Evolutionary conservation across 2,797 vertebrate genomes (phyloP), one percentile per base, ranked within the genome.

Genomic region (Mus minutoides): DNA sequence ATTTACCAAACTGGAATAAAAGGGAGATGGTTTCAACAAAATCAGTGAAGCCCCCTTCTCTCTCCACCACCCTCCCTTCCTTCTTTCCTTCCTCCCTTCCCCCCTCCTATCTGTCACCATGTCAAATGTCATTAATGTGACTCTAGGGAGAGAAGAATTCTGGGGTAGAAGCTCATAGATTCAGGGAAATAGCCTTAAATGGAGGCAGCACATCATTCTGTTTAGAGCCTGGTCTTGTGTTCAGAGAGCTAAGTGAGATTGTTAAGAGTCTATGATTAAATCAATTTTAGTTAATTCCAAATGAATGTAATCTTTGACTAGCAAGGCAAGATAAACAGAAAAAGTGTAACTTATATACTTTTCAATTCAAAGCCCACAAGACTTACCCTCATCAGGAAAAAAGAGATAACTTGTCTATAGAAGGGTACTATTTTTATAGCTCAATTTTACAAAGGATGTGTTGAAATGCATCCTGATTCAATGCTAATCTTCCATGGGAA

Each of bases 261-360:
- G 82, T 43, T 29, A 79, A 76, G 1, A 29, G 82, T 71, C 90
- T 76, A 43, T 79, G 87, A 94, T 77, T 60, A 85, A 96, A 87
- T 95, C 40, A 87, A 91, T 95, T 87, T 94, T 84, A 52, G 75
- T 82, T 85, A 79, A 95, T 92, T 97, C 64, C 78, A 93, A 95
- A 96, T 96, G 22, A 82, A 90, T 92, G 95, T 97, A 83, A 93
- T 93, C 80, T 95, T 92, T 95, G 80, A 88, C 64, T 96, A 94
- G 49, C 31, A 94, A 92, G 43, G 49, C 16, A 93, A 90, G 64
- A n/a, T 76, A 94, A 89, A 84, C 46, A 94, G 73, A 92, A 94
- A 84, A 80, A 76, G 34, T 76, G 73, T 91, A 82, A 80, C 52
- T 94, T 69, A 91, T 71, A 11, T 16, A 69, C 83, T 95, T 96